phyloP scores from a whole-genome alignment of 2,888 invertebrate species.

The Eupeodes latifasciatus region DNA sequence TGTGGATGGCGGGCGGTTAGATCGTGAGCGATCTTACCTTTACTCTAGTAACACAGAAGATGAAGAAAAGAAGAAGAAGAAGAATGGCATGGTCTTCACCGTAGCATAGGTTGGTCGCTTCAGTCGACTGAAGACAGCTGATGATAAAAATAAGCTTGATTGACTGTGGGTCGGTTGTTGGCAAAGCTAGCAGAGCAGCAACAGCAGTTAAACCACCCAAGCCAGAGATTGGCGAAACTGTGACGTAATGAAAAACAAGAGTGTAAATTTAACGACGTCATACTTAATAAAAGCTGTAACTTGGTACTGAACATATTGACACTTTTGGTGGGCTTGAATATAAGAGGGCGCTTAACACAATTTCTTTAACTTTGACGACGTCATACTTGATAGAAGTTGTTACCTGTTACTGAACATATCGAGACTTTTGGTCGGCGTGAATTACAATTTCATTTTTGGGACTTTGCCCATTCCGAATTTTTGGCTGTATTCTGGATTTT shows the following conservation, averaged over 20 bases:
- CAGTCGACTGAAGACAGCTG: slow-evolving; percentile 64
- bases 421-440: too few relatives aligned
- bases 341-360: neutral
- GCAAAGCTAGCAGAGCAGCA: slow-evolving; percentile 25
- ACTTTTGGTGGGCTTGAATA: neutral
- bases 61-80: slow-evolving; percentile 70
- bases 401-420: too few relatives aligned
- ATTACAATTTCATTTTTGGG: too few relatives aligned
- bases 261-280: slow-evolving; percentile 39
- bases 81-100: slow-evolving; percentile 49
- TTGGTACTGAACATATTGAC: neutral
- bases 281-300: neutral
- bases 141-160: slow-evolving; percentile 44
- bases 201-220: slow-evolving; percentile 57
- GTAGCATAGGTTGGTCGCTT: neutral
- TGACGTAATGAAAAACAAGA: slow-evolving; percentile 46
- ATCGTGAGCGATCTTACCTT: slow-evolving; percentile 56
- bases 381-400: too few relatives aligned
- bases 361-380: too few relatives aligned
- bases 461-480: too few relatives aligned
- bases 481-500: too few relatives aligned
- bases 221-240: slow-evolving; percentile 27
- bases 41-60: slow-evolving; percentile 68
- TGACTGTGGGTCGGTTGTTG: slow-evolving; percentile 30
- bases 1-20: slow-evolving; percentile 30